phyloP scores from a whole-genome alignment of 2,113 vertebrate genomes.

The Corydoras sp. region DNA sequence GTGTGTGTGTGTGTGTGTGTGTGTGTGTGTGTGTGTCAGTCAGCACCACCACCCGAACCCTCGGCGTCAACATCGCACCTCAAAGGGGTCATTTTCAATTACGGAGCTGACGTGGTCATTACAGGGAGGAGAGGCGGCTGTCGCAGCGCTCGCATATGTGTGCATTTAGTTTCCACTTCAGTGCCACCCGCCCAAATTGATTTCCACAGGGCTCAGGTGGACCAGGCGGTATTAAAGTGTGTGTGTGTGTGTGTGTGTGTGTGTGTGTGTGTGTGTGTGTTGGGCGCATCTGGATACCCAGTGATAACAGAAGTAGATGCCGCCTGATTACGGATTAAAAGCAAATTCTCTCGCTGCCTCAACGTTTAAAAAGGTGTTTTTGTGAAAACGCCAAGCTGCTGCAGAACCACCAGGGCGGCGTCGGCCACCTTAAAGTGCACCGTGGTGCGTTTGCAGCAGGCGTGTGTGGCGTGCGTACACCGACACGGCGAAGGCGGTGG shows the following conservation, averaged over 20 bases:
- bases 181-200: conserved; percentile 29
- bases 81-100: conserved; percentile 41
- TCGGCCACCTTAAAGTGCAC: no score
- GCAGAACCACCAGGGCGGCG: no score
- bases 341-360: not conserved
- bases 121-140: conserved; percentile 19
- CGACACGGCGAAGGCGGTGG: no score
- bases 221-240: conserved; percentile 4
- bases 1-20: not conserved
- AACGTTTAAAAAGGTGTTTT: no score
- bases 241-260: conserved; percentile 1
- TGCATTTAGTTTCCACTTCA: conserved; percentile 40
- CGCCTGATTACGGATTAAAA: not conserved
- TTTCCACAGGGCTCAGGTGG: conserved; percentile 28
- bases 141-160: conserved; percentile 29
- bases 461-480: no score
- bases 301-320: not conserved
- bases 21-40: not conserved
- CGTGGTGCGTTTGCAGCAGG: no score
- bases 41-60: conserved; percentile 14
- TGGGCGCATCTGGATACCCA: not conserved
- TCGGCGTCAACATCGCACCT: not conserved
- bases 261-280: no score
- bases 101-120: conserved; percentile 36
- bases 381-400: no score